Evolutionary conservation across 2,113 vertebrate genomes (phyloP), one percentile per base, ranked within the genome.

Genomic region (Parus major): DNA sequence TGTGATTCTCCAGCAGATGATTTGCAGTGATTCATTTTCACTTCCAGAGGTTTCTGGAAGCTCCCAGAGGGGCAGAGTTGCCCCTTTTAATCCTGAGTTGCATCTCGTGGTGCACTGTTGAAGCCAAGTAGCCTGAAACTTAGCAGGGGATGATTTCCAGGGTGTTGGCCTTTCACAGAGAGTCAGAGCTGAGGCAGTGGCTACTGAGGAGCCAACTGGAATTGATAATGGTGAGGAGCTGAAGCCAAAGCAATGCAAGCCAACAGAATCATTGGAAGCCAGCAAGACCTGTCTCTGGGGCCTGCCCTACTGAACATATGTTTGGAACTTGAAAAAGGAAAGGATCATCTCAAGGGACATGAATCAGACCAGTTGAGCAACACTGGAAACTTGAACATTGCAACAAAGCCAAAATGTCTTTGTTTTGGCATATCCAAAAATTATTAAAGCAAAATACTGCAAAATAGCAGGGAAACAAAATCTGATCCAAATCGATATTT

Each of bases 261-360:
- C 93, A 93, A 23, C 12, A 41, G 60, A 59, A 63, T 11, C 65
- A 19, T 35, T 88, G 80, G 47, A 81, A 91, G 35, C 7, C 69
- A 88, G 66, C 0, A 0, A 46, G 52, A 82, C 14, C 69, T 42
- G 23, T 44, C 88, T n/a, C 80, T 68, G 56, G 52, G 69, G 88
- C 9, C 69, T 68, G 52, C 53, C 64, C 33, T 88, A 36, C 80
- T 81, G 76, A 88, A 83, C 76, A 28, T 65, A 8, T 3, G 6
- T 53, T 65, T 94, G 90, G 88, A 93, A 70, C 70, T 80, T 64
- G 53, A 31, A 80, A 77, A 86, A 57, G 56, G 47, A 80, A 78
- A 66, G 55, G 35, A 63, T 12, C 44, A 36, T 47, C 86, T 60
- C 82, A 20, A 31, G 86, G 44, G 88, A 42, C 5, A 2, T 39